Evolutionary conservation across 1,140 invertebrate species (phyloP).

Genomic region (Listronotus bonariensis): DNA sequence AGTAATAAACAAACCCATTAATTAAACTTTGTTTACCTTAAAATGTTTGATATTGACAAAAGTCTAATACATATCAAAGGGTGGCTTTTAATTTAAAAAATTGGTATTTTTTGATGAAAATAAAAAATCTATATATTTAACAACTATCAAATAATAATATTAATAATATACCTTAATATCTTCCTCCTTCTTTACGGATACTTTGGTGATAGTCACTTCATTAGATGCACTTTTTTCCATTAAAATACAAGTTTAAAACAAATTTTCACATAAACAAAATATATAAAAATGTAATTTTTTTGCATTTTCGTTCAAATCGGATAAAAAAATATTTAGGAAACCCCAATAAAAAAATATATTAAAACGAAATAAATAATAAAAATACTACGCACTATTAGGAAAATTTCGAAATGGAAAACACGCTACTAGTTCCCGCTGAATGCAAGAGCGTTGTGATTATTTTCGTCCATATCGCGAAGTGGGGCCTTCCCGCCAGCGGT

Average conservation of each 20-base stretch:
- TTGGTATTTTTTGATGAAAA: not conserved
- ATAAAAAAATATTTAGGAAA: not conserved
- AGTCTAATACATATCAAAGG: too few relatives aligned
- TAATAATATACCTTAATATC: conserved; percentile 43
- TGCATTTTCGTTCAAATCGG: not conserved
- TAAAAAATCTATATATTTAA: not conserved
- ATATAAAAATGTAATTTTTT: not conserved
- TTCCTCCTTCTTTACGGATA: conserved; percentile 43
- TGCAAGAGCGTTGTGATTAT: conserved; percentile 37
- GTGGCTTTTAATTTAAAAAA: too few relatives aligned
- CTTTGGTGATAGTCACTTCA: conserved; percentile 36
- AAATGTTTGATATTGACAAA: not conserved
- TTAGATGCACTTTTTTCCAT: conserved; percentile 41
- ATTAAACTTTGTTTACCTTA: conserved; percentile 26
- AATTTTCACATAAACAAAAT: not conserved
- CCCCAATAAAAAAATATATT: not conserved
- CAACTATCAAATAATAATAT: conserved; percentile 1
- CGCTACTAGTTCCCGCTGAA: conserved; percentile 13
- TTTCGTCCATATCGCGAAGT: conserved; percentile 30
- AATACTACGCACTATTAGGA: conserved; percentile 33
- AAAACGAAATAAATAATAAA: conserved; percentile 7
- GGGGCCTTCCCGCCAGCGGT: conserved; percentile 36
- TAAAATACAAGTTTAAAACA: not conserved
- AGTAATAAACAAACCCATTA: conserved; percentile 29
- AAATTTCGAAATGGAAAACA: conserved; percentile 19